Conservation (phyloP, 2,888 invertebrate genomes). For the Fragum whitleyi region DNA sequence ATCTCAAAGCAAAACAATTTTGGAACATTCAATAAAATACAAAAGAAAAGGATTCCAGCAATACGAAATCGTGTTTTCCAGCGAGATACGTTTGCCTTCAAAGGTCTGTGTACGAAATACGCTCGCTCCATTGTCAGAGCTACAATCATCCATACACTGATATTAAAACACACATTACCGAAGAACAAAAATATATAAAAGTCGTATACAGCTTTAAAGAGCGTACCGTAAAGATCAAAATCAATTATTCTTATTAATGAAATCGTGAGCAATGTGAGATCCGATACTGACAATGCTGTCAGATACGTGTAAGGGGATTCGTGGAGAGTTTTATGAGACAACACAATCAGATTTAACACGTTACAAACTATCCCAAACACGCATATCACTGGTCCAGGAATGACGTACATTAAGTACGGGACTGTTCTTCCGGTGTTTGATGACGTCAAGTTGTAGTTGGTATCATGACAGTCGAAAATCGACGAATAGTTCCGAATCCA, state of each 20-base stretch:
- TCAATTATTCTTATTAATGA: slow-evolving; percentile 67
- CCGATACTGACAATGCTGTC: slow-evolving; percentile 77
- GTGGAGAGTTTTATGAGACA: slow-evolving; percentile 74
- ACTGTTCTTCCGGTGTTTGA: not conserved
- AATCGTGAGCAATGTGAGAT: slow-evolving; percentile 73
- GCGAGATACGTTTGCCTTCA: slow-evolving; percentile 73
- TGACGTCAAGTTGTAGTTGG: slow-evolving; percentile 2
- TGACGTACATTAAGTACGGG: slow-evolving; percentile 54
- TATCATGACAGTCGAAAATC: not conserved
- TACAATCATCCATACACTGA: slow-evolving; percentile 79
- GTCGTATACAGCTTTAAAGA: slow-evolving; percentile 71
- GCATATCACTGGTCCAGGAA: slow-evolving; percentile 77
- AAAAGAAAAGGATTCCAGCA: slow-evolving; percentile 64
- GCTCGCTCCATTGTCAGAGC: slow-evolving; percentile 81
- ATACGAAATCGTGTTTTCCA: slow-evolving; percentile 70
- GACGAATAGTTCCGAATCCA: slow-evolving; percentile 4
- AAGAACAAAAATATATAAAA: slow-evolving; percentile 75
- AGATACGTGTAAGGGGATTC: slow-evolving; percentile 82
- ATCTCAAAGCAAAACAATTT: slow-evolving; percentile 71
- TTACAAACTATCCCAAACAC: slow-evolving; percentile 81
- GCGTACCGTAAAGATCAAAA: slow-evolving; percentile 52
- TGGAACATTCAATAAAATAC: slow-evolving; percentile 75
- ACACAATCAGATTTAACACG: slow-evolving; percentile 79
- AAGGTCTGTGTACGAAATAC: slow-evolving; percentile 75
- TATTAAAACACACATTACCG: slow-evolving; percentile 78